Conservation (phyloP, 2,888 invertebrate genomes). For the Rhimphoctona megacephalus region DNA sequence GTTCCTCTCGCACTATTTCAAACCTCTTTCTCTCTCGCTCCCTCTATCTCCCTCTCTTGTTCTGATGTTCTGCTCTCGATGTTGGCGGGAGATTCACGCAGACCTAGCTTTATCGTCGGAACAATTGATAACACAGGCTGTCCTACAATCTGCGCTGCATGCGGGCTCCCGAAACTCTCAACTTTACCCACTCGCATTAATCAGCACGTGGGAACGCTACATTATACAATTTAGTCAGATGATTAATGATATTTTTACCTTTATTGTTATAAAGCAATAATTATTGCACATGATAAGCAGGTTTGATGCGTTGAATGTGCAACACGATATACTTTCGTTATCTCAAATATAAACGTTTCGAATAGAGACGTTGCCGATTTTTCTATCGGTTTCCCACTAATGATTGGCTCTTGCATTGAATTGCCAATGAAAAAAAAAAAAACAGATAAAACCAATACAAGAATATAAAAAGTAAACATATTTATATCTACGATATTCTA, state of each 20-base stretch:
- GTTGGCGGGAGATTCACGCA: slow-evolving; percentile 75
- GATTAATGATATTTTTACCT: slow-evolving; percentile 74
- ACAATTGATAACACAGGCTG: slow-evolving; percentile 53
- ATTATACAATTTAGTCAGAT: slow-evolving; percentile 60
- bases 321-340: background rate
- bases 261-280: slow-evolving; percentile 49
- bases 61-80: slow-evolving; percentile 70
- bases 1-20: slow-evolving; percentile 25
- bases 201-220: slow-evolving; percentile 25
- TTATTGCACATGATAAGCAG: slow-evolving; percentile 7
- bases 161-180: slow-evolving; percentile 19
- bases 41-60: slow-evolving; percentile 12
- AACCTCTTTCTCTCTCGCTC: slow-evolving; percentile 14
- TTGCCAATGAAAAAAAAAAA: background rate
- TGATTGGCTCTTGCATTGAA: background rate
- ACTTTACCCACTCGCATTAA: slow-evolving; percentile 35
- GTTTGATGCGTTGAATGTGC: background rate
- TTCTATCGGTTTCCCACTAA: background rate
- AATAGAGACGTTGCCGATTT: background rate
- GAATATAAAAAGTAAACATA: background rate
- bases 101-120: slow-evolving; percentile 76
- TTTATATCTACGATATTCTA: background rate
- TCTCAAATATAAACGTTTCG: background rate
- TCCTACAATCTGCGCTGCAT: slow-evolving; percentile 25
- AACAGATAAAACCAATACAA: background rate